Evolutionary conservation across 2,888 invertebrate species (phyloP), one percentile per base, ranked within the genome.

Genomic region (Arctia plantaginis): DNA sequence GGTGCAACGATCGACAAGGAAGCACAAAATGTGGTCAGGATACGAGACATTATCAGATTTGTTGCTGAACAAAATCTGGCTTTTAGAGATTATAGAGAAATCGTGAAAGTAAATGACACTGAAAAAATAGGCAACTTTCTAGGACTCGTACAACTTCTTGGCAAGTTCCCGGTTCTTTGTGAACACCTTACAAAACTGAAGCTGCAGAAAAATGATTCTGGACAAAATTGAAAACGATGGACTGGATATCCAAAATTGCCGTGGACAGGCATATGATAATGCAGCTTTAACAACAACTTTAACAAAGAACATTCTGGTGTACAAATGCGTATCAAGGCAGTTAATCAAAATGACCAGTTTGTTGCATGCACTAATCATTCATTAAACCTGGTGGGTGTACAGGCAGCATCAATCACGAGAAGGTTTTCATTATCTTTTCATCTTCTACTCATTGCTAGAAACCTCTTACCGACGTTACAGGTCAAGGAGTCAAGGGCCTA

Each of bases 251-350:
- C 76, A 68, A n/a, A 75, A 77, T 77, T 69, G 65, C 47, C 69
- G 77, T 70, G 75, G 75, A 59, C 79, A 79, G 66, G 73, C 77
- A 70, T 83, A 86, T 71, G 84, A 85, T 77, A 86, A 84, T 77
- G 84, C 81, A 79, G 82, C 82, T 66, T 69, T 70, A 13, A 83
- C 82, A 79, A 78, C 80, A 67, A 83, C n/a, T n/a, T n/a, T n/a
- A n/a, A n/a, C n/a, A n/a, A 83, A 75, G 75, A 51, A 27, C 76
- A 80, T 59, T 77, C 41, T 33, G 51, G 33, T 47, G 66, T 65
- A 47, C 65, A 66, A 71, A 62, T 55, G 35, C 72, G 76, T 33
- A 78, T 80, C 66, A 80, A 80, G 68, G 47, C 71, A 69, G 72
- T 81, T 35, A 81, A 81, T 79, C 66, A 70, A 68, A 76, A 77